Conservation (phyloP, 2,797 vertebrate species). For the Brachyalestes nurse region DNA sequence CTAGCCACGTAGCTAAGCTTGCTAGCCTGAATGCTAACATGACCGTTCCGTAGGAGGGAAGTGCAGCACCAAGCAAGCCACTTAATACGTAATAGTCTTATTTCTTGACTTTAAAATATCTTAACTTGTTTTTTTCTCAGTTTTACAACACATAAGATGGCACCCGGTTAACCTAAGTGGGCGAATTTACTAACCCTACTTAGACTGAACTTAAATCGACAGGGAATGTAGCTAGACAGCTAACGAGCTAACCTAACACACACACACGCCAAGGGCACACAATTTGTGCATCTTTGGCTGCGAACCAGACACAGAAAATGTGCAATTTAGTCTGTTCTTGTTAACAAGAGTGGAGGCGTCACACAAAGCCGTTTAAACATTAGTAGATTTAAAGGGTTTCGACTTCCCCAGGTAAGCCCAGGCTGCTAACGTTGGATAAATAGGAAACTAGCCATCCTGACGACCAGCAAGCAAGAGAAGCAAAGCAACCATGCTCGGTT, state of each 20-base stretch:
- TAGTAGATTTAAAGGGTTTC: background rate
- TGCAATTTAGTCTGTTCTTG: background rate
- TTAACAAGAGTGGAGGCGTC: background rate
- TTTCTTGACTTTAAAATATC: background rate
- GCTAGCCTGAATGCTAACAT: background rate
- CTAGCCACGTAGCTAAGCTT: background rate
- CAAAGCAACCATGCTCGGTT: too few relatives aligned
- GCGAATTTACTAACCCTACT: background rate
- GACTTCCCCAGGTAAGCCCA: background rate
- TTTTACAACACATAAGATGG: background rate
- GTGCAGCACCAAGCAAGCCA: background rate
- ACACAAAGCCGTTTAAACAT: background rate
- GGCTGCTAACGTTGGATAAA: background rate
- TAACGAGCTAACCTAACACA: background rate
- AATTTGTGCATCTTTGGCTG: constrained; percentile 2
- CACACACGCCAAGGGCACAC: constrained; percentile 32
- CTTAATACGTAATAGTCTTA: background rate
- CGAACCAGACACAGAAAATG: background rate
- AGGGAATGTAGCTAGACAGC: background rate
- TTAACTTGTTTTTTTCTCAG: background rate
- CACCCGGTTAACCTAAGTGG: background rate
- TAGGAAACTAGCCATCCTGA: background rate
- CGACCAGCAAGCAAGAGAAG: background rate
- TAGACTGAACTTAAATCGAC: background rate
- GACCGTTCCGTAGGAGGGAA: background rate